Evolutionary conservation across 2,113 vertebrate genomes (phyloP).

Genomic region (Oxyruncus cristatus): DNA sequence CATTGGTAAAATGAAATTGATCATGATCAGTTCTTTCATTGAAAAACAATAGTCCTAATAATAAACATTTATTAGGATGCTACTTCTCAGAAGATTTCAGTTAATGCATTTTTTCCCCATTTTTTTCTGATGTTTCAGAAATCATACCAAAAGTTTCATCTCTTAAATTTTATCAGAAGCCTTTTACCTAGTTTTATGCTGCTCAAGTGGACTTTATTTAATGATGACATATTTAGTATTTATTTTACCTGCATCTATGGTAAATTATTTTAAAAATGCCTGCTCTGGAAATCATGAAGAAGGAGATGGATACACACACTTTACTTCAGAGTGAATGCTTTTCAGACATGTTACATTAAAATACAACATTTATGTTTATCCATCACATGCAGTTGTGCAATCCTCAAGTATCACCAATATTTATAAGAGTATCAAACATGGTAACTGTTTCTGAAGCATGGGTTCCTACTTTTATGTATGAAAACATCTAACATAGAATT

Average conservation of each 20-base stretch:
- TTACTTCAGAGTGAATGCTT: background rate
- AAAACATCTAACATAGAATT: background rate
- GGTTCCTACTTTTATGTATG: background rate
- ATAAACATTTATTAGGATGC: background rate
- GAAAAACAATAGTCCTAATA: background rate
- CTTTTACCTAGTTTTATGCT: background rate
- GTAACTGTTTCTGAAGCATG: background rate
- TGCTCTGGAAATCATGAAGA: background rate
- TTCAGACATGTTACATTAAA: background rate
- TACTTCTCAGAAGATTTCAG: background rate
- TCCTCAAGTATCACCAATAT: accelerated
- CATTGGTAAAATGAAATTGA: background rate
- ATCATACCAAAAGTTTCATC: background rate
- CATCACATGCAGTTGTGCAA: background rate
- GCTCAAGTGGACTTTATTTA: background rate
- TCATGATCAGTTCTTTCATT: background rate
- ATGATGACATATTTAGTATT: background rate
- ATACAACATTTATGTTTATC: background rate
- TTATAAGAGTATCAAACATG: background rate
- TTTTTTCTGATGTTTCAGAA: background rate
- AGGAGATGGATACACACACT: background rate
- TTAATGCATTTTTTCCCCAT: background rate
- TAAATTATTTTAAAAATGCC: background rate
- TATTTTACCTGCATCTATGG: background rate
- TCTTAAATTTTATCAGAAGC: background rate